Conservation (phyloP, 2,797 vertebrate species). For the Petrocephalus schoutedeni region DNA sequence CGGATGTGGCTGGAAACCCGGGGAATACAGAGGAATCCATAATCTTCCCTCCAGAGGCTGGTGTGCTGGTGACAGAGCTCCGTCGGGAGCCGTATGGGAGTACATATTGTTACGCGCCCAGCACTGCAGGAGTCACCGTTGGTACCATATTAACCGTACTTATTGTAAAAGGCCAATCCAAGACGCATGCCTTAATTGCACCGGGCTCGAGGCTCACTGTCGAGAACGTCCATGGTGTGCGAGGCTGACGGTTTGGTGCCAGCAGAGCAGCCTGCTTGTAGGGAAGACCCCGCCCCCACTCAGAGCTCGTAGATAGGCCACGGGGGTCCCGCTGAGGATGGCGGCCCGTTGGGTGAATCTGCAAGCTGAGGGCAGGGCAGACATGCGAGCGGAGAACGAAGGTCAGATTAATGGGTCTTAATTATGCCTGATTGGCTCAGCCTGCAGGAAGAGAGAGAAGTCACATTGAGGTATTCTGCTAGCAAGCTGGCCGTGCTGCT, state of each 20-base stretch:
- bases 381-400: background rate
- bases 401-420: constrained; percentile 9
- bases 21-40: constrained; percentile 3
- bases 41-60: background rate
- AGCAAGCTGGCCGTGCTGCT: background rate
- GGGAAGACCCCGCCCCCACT: background rate
- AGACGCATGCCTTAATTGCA: background rate
- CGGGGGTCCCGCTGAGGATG: background rate
- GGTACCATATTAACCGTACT: background rate
- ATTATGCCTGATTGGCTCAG: background rate
- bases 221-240: background rate
- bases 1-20: background rate
- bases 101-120: background rate
- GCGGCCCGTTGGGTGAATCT: background rate
- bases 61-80: background rate
- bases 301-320: background rate
- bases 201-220: background rate
- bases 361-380: background rate
- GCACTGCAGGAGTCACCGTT: background rate
- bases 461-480: background rate
- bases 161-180: background rate
- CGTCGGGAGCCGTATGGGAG: background rate
- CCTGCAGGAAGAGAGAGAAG: background rate
- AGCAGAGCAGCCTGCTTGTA: background rate
- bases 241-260: background rate